phyloP scores from a whole-genome alignment of 2,113 vertebrate genomes.

The Ornithorhynchus anatinus region DNA sequence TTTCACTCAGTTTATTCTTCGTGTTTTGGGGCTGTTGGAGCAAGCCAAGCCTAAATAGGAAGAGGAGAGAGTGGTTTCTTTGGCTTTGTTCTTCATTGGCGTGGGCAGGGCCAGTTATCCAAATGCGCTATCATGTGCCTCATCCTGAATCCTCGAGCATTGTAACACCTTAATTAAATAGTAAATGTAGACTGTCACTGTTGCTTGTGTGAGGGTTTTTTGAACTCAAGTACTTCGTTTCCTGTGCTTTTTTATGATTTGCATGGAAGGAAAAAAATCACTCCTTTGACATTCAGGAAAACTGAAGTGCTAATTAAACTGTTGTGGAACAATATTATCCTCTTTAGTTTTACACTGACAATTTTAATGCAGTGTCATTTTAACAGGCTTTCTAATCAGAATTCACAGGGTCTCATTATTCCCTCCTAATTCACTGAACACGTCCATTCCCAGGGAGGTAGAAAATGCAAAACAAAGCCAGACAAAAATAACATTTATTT shows the following conservation, averaged over 20 bases:
- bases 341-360: conserved; percentile 36
- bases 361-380: conserved; percentile 23
- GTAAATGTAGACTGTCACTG: neutral
- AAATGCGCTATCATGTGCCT: neutral
- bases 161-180: conserved; percentile 26
- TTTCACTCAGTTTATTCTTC: neutral
- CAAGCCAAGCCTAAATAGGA: neutral
- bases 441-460: conserved; percentile 27
- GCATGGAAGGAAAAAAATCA: conserved; percentile 11
- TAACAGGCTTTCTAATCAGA: conserved; percentile 30
- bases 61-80: neutral
- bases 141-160: neutral
- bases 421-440: conserved; percentile 30
- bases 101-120: neutral
- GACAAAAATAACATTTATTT: conserved; percentile 36
- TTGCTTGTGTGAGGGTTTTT: conserved; percentile 9
- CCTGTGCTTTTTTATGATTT: conserved; percentile 6
- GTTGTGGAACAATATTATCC: conserved; percentile 25
- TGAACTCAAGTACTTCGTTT: conserved; percentile 12
- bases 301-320: conserved; percentile 51
- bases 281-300: neutral
- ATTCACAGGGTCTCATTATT: conserved; percentile 32
- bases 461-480: conserved; percentile 39
- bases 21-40: neutral
- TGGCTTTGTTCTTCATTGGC: neutral